Percentiles rank a stretch among this genome's conserved stretches.
Evolutionary conservation across 2,113 vertebrate genomes (phyloP).

Genomic region (Calonectris borealis): DNA sequence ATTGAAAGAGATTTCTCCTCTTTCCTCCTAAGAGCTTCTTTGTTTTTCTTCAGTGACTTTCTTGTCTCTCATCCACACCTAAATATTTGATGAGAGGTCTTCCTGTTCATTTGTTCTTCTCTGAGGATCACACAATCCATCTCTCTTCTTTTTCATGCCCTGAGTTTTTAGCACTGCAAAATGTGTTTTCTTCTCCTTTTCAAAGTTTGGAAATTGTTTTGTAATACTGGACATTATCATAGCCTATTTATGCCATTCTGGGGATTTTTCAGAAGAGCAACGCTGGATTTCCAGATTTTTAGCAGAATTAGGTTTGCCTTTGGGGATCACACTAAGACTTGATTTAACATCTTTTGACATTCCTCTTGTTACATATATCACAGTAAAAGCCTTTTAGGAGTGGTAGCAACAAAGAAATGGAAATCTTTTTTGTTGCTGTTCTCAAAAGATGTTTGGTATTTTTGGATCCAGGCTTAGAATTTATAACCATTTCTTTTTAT

Average conservation of each 20-base stretch:
- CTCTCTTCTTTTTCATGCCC: background rate
- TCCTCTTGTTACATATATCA: conserved; percentile 33
- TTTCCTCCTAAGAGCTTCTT: background rate
- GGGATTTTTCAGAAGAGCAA: background rate
- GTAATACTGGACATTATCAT: background rate
- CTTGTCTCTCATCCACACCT: background rate
- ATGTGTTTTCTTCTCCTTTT: background rate
- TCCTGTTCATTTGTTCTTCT: background rate
- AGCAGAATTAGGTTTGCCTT: conserved; percentile 44
- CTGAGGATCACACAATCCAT: background rate
- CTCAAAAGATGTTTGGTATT: conserved; percentile 8
- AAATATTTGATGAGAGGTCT: conserved; percentile 25
- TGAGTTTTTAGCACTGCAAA: background rate
- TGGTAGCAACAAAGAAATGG: conserved; percentile 39
- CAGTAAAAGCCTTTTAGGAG: conserved; percentile 64
- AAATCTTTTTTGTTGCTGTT: background rate
- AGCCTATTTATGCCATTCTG: conserved; percentile 23
- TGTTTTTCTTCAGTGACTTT: background rate
- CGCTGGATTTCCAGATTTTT: background rate
- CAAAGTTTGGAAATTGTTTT: background rate
- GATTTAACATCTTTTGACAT: conserved; percentile 59
- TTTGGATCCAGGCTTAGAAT: conserved; percentile 20
- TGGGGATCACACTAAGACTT: conserved; percentile 18
- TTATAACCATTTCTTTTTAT: conserved; percentile 26
- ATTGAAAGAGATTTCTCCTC: background rate